Evolutionary conservation across 2,797 vertebrate genomes (phyloP), one percentile per base, ranked within the genome.

Genomic region (Phalanger gymnotis): DNA sequence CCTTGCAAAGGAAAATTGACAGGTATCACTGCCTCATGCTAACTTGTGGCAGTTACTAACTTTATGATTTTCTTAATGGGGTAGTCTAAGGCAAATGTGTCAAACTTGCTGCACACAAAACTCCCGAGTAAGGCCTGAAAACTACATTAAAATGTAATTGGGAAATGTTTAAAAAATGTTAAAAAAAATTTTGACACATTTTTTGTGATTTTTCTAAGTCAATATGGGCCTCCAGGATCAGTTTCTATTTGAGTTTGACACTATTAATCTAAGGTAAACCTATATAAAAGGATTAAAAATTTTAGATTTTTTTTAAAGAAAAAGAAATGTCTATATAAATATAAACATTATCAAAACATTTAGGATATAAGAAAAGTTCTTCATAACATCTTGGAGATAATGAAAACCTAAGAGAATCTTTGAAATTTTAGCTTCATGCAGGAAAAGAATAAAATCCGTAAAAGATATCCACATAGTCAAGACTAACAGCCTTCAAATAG

Each of bases 321-420:
- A 58, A 55, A 93, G 57, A 93, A 27, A 90, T 89, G 16, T n/a
- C 89, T 40, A 22, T 55, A n/a, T 89, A 30, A 94, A 92, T 53
- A 53, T 54, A 93, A 61, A 22, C 58, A 47, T 94, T 97, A 95
- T 96, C 92, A 92, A 96, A 96, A 93, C 94, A 92, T 91, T 94
- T 92, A 54, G 94, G 89, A 47, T 90, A 90, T 92, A 96, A 47
- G n/a, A 53, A 87, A 10, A 58, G 92, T 89, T 53, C 66, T 47
- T 54, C 93, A 94, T 94, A 95, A 94, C 94, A 93, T 91, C 92
- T 73, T 16, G 31, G 66, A 52, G 1, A 1, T 93, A 93, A 96
- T 91, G 91, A 93, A 94, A 96, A 95, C 91, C 95, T 93, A 93
- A 16, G 90, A 90, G 58, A 90, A 40, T 94, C 91, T 95, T 54